These are phyloP conservation scores for Helicolenus hilgendorfi DNA, from an alignment of 2,797 vertebrate species.

Conservation along the genomic window DNA sequence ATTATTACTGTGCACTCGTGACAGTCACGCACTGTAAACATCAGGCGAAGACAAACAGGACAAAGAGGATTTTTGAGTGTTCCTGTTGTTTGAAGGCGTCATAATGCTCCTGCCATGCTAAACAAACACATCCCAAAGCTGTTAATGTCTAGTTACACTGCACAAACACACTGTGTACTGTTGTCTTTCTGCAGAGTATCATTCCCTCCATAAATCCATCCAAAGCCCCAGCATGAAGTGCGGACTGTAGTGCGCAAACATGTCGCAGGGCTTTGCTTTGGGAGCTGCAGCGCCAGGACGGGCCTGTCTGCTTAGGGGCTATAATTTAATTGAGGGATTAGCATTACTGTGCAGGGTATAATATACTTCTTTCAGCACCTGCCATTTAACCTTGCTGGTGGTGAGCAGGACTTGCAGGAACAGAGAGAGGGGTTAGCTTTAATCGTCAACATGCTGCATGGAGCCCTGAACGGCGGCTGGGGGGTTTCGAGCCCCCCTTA, in stretches of 20 bases:
- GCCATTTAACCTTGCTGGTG: slow-evolving; percentile 89
- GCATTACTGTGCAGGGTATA: slow-evolving; percentile 84
- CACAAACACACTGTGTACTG: slow-evolving; percentile 82
- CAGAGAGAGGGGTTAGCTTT: slow-evolving; percentile 84
- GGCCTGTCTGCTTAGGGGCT: slow-evolving; percentile 80
- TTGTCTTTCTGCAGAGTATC: slow-evolving; percentile 79
- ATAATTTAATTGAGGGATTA: slow-evolving; percentile 90
- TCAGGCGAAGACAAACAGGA: slow-evolving; percentile 74
- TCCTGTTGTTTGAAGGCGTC: slow-evolving; percentile 73
- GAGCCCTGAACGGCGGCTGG: slow-evolving; percentile 74
- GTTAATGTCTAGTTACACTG: slow-evolving; percentile 83
- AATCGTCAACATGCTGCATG: slow-evolving; percentile 82
- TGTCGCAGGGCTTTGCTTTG: slow-evolving; percentile 71
- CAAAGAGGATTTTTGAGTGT: slow-evolving; percentile 75
- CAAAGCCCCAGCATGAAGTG: slow-evolving; percentile 82
- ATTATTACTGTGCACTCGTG: slow-evolving; percentile 52
- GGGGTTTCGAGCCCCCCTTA: slow-evolving; percentile 77
- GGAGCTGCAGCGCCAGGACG: slow-evolving; percentile 67
- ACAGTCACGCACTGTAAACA: slow-evolving; percentile 72
- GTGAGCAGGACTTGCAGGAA: slow-evolving; percentile 79
- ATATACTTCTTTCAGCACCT: slow-evolving; percentile 85
- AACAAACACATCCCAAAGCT: slow-evolving; percentile 81
- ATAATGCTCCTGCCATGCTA: slow-evolving; percentile 71
- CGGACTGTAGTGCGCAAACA: slow-evolving; percentile 76
- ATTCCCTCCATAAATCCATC: slow-evolving; percentile 77